phyloP scores from a whole-genome alignment of 2,113 vertebrate genomes.

The Corythoichthys haematopterus region DNA sequence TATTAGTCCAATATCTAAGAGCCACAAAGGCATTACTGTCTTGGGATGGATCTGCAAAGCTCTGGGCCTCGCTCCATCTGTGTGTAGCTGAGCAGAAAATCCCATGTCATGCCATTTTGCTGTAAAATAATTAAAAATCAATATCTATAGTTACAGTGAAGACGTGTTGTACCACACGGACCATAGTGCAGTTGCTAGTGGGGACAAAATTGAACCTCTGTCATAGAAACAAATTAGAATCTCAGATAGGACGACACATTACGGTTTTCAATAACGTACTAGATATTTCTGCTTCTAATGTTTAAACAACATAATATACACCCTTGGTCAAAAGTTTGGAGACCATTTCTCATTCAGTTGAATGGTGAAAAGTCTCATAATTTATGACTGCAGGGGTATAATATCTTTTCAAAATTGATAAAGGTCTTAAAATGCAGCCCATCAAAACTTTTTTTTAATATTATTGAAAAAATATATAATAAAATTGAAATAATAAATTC shows the following conservation, averaged over 20 bases:
- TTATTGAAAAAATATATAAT: no score
- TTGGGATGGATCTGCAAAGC: conserved; percentile 23
- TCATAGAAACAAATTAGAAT: neutral
- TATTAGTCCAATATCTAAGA: conserved; percentile 39
- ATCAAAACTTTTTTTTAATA: neutral
- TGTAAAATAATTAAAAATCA: conserved; percentile 54
- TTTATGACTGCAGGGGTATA: neutral
- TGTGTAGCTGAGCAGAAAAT: conserved; percentile 41
- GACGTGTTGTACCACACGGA: conserved; percentile 22
- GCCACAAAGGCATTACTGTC: conserved; percentile 27
- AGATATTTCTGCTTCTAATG: neutral
- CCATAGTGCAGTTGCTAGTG: conserved; percentile 3
- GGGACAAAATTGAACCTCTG: conserved; percentile 7
- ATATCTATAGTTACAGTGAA: conserved; percentile 54
- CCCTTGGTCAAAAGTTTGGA: no score
- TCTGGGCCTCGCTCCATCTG: conserved; percentile 2
- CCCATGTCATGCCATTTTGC: conserved; percentile 34
- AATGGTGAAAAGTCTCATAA: no score
- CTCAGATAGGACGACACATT: neutral
- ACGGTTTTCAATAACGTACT: neutral
- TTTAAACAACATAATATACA: neutral
- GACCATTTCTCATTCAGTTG: no score
- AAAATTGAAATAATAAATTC: neutral
- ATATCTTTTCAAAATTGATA: neutral
- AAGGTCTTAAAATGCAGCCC: neutral